Evolutionary conservation across 2,113 vertebrate species (phyloP).

Genomic region (Blennius ocellaris): DNA sequence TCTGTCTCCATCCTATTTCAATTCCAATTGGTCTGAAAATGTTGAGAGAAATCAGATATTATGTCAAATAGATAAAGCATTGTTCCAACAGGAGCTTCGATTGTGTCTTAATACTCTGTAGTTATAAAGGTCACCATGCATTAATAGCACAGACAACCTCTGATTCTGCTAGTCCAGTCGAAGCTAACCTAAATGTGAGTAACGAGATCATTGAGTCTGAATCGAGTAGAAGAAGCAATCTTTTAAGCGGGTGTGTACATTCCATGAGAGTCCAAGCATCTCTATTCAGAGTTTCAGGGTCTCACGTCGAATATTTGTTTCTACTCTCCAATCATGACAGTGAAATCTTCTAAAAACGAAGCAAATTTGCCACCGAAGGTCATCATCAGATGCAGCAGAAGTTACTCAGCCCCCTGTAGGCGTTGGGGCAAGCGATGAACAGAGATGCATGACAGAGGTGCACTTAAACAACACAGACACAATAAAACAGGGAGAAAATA

Average conservation of each 20-base stretch:
- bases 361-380: background rate
- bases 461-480: background rate
- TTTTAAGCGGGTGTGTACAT: conserved; percentile 21
- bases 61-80: conserved; percentile 34
- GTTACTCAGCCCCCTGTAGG: background rate
- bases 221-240: conserved; percentile 36
- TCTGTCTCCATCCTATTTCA: conserved; percentile 29
- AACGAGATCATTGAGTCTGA: conserved; percentile 68
- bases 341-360: conserved; percentile 59
- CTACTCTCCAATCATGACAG: conserved; percentile 51
- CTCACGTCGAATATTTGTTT: conserved; percentile 63
- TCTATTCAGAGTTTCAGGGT: conserved; percentile 68
- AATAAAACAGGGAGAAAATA: background rate
- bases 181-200: conserved; percentile 33
- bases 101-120: conserved; percentile 12
- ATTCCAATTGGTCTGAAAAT: conserved; percentile 39
- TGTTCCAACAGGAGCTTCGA: conserved; percentile 44
- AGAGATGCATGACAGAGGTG: background rate
- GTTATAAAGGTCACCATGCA: conserved; percentile 49
- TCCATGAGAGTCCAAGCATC: conserved; percentile 30
- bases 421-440: background rate
- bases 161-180: conserved; percentile 38
- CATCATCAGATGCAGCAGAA: conserved; percentile 17
- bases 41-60: conserved; percentile 38
- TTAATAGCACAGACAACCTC: conserved; percentile 30